Evolutionary conservation across 2,888 invertebrate genomes (phyloP).

Genomic region (Campoplex capitator): DNA sequence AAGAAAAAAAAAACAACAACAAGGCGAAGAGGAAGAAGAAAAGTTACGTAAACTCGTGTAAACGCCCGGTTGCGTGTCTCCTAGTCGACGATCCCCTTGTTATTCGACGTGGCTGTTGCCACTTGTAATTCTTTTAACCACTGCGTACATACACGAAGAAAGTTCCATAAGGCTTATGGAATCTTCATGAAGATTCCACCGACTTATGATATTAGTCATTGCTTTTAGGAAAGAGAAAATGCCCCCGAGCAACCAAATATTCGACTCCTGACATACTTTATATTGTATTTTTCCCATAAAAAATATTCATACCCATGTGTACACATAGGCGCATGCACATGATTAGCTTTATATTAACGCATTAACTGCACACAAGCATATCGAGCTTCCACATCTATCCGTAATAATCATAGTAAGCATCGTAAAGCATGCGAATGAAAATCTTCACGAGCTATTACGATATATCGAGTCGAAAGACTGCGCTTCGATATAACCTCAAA

Average conservation of each 20-base stretch:
- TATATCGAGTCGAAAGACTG: conserved; percentile 21
- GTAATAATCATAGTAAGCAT: conserved; percentile 9
- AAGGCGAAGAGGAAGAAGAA: neutral
- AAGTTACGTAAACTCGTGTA: conserved; percentile 61
- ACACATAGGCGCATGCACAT: neutral
- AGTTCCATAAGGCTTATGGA: conserved; percentile 19
- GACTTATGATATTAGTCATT: conserved; percentile 48
- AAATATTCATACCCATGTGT: neutral
- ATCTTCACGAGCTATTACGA: conserved; percentile 22
- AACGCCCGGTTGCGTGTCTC: conserved; percentile 60
- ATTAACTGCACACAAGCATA: conserved; percentile 39
- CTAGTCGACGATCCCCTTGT: conserved; percentile 42
- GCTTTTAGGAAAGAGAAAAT: conserved; percentile 63
- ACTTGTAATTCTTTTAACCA: conserved; percentile 28
- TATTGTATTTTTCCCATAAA: conserved; percentile 10
- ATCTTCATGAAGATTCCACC: conserved; percentile 22
- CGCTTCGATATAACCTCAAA: neutral
- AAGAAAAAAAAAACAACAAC: conserved; percentile 23
- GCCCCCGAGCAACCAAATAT: conserved; percentile 38
- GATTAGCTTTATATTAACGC: neutral
- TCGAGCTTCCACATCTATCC: conserved; percentile 17
- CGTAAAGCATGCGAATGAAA: conserved; percentile 47
- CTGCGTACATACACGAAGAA: conserved; percentile 21
- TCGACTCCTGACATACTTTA: conserved; percentile 9
- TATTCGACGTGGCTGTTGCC: conserved; percentile 33